Evolutionary conservation across 2,113 vertebrate species (phyloP), one percentile per base, ranked within the genome.

Genomic region (Terrapene triunguis): DNA sequence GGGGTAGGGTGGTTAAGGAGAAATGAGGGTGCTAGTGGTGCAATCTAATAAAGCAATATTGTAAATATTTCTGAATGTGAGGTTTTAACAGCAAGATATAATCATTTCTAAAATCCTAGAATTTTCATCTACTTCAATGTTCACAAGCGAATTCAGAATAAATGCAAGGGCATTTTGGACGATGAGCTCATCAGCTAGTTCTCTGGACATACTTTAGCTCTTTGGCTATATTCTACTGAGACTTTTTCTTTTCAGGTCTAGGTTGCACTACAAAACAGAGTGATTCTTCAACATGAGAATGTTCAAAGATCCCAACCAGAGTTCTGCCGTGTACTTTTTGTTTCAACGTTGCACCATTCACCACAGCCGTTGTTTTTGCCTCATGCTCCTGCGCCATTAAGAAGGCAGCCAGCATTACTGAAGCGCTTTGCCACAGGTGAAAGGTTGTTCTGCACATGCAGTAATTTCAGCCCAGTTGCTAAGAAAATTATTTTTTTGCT

Each of bases 11-110:
- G 85, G 42, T 96, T 65, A 95, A 83, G 90, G 93, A 94, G 90
- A 95, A 96, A 93, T 50, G 92, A 94, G 85, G 96, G 92, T 94
- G 86, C 91, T 94, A 96, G 95, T 44, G 44, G 44, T 44, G 93
- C 96, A 97, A 97, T 96, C 96, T 96, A 97, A 97, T 97, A 97
- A 97, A 97, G 95, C 83, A 81, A 90, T 90, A 90, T 91, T 96
- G 94, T 96, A 97, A 97, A 96, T 87, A 94, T 95, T 94, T 95
- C 92, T 89, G 78, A 93, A 97, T 92, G 86, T 85, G 87, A 88
- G 12, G 87, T 83, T 97, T 98, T 93, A 95, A 95, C 91, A 94
- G 80, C 94, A 94, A n/a, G 80, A 91, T 74, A 92, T 84, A 96
- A 97, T 94, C 96, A 94, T 90, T 96, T 95, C 96, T 92, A 97